These are phyloP conservation scores for Laticauda laticaudata DNA, from an alignment of 2,113 vertebrate genomes.

Conservation along the genomic window DNA sequence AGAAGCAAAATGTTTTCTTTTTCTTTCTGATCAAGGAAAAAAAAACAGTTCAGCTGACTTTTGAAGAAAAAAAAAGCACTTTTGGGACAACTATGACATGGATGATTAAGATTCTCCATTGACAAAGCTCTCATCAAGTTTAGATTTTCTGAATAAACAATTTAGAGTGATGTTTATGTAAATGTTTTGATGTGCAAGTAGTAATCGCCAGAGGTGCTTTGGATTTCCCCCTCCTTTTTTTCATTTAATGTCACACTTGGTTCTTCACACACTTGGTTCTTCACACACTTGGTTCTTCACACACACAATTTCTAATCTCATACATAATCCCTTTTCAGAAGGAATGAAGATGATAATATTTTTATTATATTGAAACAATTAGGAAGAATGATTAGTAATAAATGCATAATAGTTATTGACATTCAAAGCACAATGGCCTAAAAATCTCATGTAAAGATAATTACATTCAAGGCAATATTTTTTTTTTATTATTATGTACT, in stretches of 20 bases:
- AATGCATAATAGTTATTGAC: conserved; percentile 1
- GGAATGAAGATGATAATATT: neutral
- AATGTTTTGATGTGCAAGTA: neutral
- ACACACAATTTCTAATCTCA: neutral
- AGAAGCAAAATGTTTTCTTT: neutral
- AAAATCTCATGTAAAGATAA: conserved; percentile 30
- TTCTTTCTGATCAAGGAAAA: neutral
- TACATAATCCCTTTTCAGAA: neutral
- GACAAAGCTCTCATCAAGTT: neutral
- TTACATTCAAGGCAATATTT: conserved; percentile 29
- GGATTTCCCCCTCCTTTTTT: neutral
- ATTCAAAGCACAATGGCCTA: neutral
- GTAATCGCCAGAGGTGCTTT: neutral
- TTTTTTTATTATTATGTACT: conserved; percentile 12
- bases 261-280: neutral
- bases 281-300: neutral
- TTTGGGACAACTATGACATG: neutral
- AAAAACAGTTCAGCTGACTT: neutral
- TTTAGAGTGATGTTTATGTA: neutral
- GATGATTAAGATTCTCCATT: neutral
- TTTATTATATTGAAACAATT: neutral
- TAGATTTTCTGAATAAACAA: neutral
- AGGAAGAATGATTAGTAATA: conserved; percentile 18
- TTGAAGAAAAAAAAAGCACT: neutral
- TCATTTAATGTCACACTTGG: neutral